These are phyloP conservation scores for Colostygia pectinataria DNA, from an alignment of 2,888 invertebrate genomes.

Conservation along the genomic window DNA sequence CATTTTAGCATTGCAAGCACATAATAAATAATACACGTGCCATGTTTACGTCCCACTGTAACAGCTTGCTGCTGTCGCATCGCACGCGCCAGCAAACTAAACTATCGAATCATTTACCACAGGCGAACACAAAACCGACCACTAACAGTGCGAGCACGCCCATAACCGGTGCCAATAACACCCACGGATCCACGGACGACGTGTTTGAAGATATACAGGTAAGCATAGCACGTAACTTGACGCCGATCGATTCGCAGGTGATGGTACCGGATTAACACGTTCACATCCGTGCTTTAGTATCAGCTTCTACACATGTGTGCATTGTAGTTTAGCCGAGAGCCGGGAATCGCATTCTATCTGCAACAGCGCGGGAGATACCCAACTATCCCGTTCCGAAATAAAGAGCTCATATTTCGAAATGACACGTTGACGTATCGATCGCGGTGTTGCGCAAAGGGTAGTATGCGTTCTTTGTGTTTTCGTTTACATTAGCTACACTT, in stretches of 20 bases:
- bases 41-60: too few relatives aligned
- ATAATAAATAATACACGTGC: too few relatives aligned
- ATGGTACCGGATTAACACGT: constrained; percentile 77
- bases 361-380: constrained; percentile 47
- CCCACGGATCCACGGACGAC: constrained; percentile 74
- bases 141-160: constrained; percentile 77
- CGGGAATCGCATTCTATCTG: constrained; percentile 42
- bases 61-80: constrained; percentile 24
- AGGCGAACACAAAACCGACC: constrained; percentile 67
- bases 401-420: constrained; percentile 77
- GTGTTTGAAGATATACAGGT: constrained; percentile 80
- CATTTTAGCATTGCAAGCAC: background rate
- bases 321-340: constrained; percentile 47
- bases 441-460: constrained; percentile 38
- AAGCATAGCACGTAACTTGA: constrained; percentile 39
- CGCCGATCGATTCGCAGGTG: constrained; percentile 60
- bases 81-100: constrained; percentile 31
- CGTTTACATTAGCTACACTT: constrained; percentile 42
- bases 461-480: constrained; percentile 44
- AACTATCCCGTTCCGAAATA: constrained; percentile 64
- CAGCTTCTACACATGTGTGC: constrained; percentile 59
- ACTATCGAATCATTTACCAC: constrained; percentile 43
- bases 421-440: constrained; percentile 54
- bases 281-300: constrained; percentile 72
- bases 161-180: constrained; percentile 65